These are phyloP conservation scores for Drosophila prostipennis DNA, from an alignment of 2,888 invertebrate genomes.

Conservation along the genomic window DNA sequence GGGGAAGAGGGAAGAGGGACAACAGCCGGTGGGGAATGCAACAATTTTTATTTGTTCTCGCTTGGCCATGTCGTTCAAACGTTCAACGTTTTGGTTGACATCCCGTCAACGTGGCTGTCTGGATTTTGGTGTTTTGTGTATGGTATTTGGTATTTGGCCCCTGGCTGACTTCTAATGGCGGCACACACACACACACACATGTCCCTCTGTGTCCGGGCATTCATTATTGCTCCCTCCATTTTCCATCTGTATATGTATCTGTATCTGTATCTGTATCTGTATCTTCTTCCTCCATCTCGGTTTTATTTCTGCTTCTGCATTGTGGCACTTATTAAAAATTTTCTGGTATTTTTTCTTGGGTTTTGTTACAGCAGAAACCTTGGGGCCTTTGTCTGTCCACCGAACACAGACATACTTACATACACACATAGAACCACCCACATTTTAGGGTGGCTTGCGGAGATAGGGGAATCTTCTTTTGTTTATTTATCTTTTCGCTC, in stretches of 20 bases:
- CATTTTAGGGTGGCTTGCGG: not conserved
- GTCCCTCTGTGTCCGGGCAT: conserved; percentile 27
- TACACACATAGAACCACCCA: not conserved
- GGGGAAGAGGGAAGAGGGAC: too few species aligned
- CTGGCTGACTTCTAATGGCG: conserved; percentile 46
- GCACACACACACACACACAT: conserved; percentile 5
- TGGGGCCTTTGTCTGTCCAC: conserved; percentile 45
- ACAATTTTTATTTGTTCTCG: conserved; percentile 53
- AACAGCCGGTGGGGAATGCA: conserved; percentile 15
- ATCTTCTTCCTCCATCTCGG: conserved; percentile 6
- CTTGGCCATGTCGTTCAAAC: conserved; percentile 62
- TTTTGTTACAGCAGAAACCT: conserved; percentile 43
- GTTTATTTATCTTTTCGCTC: conserved; percentile 79
- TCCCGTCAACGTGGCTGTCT: conserved; percentile 36
- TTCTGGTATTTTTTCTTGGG: conserved; percentile 56
- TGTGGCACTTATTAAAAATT: conserved; percentile 79
- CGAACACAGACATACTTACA: conserved; percentile 5
- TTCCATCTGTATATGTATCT: conserved; percentile 1
- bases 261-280: not conserved
- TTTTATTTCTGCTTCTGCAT: conserved; percentile 53
- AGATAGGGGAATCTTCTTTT: conserved; percentile 64
- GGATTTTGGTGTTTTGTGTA: conserved; percentile 33
- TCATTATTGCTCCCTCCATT: conserved; percentile 40
- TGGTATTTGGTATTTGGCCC: conserved; percentile 25
- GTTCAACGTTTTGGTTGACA: conserved; percentile 59